A percentile compares a stretch with the other conserved stretches of the same genome.
phyloP scores from a whole-genome alignment of 1,140 invertebrate species.

The Paraescarpia echinospica region DNA sequence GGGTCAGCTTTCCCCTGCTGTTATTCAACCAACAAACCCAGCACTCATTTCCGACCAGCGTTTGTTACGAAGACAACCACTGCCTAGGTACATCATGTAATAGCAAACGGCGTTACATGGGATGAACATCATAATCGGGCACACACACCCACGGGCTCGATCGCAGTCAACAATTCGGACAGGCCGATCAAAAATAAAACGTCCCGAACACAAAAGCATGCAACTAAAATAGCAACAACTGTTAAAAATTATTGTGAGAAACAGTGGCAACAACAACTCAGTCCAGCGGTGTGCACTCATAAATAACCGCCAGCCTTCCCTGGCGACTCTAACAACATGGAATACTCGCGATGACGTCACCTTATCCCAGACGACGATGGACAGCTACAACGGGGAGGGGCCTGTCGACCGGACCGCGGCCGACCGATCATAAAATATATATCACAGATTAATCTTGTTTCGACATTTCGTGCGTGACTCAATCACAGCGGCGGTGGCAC shows the following conservation, averaged over 20 bases:
- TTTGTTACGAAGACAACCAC: not conserved
- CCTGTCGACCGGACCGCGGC: not conserved
- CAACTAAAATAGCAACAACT: slow-evolving; percentile 6
- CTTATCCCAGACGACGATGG: not conserved
- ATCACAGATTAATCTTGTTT: slow-evolving; percentile 1
- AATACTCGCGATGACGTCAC: not conserved
- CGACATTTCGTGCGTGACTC: not conserved
- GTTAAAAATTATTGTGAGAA: not conserved
- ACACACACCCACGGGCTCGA: not conserved
- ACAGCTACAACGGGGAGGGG: not conserved
- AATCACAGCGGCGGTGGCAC: too few relatives aligned
- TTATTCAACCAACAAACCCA: slow-evolving; percentile 1
- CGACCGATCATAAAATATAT: not conserved
- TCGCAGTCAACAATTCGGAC: not conserved
- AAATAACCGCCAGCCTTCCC: not conserved
- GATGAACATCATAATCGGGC: not conserved
- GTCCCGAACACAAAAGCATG: not conserved
- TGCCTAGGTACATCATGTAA: not conserved
- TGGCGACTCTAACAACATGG: not conserved
- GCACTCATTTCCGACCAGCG: not conserved
- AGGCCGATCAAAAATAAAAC: not conserved
- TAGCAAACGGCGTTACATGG: not conserved
- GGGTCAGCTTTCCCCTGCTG: not conserved
- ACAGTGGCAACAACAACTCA: not conserved
- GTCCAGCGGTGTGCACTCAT: not conserved